A percentile compares a stretch with the other conserved stretches of the same genome.
phyloP scores from a whole-genome alignment of 2,888 invertebrate species.

The Smittia aterrima region DNA sequence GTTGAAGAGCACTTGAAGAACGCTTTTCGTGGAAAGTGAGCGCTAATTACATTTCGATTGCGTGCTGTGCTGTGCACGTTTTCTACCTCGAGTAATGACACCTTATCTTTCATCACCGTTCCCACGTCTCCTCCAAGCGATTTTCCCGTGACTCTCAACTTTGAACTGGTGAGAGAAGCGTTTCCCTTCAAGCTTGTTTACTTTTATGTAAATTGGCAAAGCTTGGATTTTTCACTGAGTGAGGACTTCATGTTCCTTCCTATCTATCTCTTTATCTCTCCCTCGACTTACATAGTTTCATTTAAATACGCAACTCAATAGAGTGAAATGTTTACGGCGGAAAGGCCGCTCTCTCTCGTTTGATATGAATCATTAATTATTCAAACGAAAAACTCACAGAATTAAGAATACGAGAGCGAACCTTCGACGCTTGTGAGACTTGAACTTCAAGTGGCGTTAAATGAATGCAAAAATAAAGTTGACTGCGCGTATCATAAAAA shows the following conservation, averaged over 20 bases:
- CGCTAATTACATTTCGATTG: constrained; percentile 33
- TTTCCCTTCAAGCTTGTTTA: too few relatives aligned
- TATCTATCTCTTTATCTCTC: too few relatives aligned
- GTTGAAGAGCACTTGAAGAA: background rate
- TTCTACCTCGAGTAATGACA: background rate
- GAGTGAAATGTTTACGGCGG: background rate
- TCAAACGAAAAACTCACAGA: too few relatives aligned
- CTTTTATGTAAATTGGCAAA: too few relatives aligned
- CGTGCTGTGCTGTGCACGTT: background rate
- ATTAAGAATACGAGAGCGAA: too few relatives aligned
- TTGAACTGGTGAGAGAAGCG: too few relatives aligned
- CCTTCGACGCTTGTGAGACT: too few relatives aligned
- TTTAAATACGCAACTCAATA: background rate
- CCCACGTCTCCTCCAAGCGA: background rate
- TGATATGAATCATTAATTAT: background rate
- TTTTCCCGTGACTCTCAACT: background rate
- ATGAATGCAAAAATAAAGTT: background rate
- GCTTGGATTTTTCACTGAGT: too few relatives aligned
- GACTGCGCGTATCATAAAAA: constrained; percentile 24
- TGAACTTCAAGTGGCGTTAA: background rate
- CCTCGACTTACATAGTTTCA: background rate
- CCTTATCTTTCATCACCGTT: background rate
- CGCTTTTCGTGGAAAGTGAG: background rate
- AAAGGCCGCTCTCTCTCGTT: background rate
- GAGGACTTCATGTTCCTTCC: too few relatives aligned